These are phyloP conservation scores for Eupithecia vulgata DNA, from an alignment of 2,888 invertebrate species.

Conservation along the genomic window DNA sequence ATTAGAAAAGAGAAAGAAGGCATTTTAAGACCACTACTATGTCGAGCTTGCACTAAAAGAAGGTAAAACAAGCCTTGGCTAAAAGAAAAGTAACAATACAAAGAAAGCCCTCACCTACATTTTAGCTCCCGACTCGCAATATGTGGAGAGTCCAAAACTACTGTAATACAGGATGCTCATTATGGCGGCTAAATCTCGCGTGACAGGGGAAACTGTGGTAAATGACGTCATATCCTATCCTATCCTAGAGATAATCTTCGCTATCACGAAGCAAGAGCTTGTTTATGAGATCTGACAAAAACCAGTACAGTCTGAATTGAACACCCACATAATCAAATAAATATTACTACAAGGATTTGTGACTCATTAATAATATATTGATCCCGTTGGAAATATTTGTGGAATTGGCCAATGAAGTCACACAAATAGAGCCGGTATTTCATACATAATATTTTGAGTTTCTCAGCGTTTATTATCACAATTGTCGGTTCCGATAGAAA, in stretches of 20 bases:
- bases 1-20: not conserved
- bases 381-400: not conserved
- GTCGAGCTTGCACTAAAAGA: not conserved
- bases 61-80: not conserved
- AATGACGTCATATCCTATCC: slow-evolving; percentile 49
- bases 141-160: slow-evolving; percentile 12
- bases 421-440: not conserved
- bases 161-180: slow-evolving; percentile 18
- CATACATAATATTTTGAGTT: not conserved
- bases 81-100: not conserved
- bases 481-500: too few relatives aligned
- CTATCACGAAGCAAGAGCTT: slow-evolving; percentile 45
- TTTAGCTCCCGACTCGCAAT: slow-evolving; percentile 8
- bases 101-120: slow-evolving; percentile 10
- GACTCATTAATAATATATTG: not conserved
- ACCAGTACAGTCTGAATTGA: slow-evolving; percentile 11
- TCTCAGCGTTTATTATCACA: too few relatives aligned
- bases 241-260: slow-evolving; percentile 46
- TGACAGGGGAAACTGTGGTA: slow-evolving; percentile 44
- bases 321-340: not conserved
- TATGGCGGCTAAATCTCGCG: slow-evolving; percentile 45
- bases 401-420: not conserved
- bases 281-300: slow-evolving; percentile 19
- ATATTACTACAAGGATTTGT: not conserved
- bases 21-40: not conserved